Conservation (phyloP, 2,888 invertebrate genomes). For the Acronicta alni region DNA sequence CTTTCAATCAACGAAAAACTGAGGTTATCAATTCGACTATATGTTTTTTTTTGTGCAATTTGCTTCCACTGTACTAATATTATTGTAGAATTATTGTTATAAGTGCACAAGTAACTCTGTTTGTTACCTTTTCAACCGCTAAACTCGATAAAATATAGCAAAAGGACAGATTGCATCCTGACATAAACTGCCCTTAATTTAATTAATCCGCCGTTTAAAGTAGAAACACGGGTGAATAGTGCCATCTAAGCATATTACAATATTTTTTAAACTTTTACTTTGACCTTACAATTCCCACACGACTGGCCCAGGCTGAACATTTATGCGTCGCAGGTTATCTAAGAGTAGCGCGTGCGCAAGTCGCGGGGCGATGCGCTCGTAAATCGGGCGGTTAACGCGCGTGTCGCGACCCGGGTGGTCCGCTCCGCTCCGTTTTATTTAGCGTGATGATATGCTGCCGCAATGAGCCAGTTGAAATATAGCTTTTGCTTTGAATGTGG, state of each 20-base stretch:
- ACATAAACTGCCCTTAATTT: no score
- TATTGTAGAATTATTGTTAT: no score
- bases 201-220: no score
- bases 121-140: no score
- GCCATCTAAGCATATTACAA: not conserved
- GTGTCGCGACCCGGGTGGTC: conserved; percentile 79
- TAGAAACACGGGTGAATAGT: no score
- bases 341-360: conserved; percentile 55
- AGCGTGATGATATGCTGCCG: conserved; percentile 56
- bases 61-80: no score
- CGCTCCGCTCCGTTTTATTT: conserved; percentile 61
- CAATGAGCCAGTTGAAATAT: conserved; percentile 40
- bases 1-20: no score
- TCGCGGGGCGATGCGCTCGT: conserved; percentile 67
- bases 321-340: conserved; percentile 52
- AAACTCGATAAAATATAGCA: no score
- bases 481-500: conserved; percentile 17
- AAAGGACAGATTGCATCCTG: no score
- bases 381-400: conserved; percentile 73
- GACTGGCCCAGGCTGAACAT: conserved; percentile 28
- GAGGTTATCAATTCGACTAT: no score
- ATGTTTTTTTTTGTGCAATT: no score
- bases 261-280: conserved; percentile 3
- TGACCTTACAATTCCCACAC: conserved; percentile 38
- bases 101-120: no score